Conservation (phyloP, 2,797 vertebrate species). For the Muscicapa comitata region DNA sequence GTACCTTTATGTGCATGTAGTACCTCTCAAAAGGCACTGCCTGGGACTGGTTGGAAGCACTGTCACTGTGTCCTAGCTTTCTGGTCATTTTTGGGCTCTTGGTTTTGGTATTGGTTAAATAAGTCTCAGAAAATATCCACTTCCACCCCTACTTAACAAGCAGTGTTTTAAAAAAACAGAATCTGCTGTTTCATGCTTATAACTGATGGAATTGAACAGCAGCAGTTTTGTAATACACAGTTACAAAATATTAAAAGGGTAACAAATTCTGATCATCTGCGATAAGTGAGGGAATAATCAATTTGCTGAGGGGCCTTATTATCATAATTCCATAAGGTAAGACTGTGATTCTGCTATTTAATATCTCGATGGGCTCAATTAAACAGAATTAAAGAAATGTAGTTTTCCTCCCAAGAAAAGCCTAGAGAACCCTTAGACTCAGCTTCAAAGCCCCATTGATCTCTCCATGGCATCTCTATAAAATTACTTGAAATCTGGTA, state of each 20-base stretch:
- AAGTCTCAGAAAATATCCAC: neutral
- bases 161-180: neutral
- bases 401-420: conserved; percentile 12
- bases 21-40: neutral
- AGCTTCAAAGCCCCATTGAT: neutral
- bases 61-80: neutral
- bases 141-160: neutral
- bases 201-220: neutral
- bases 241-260: conserved; percentile 19
- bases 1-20: neutral
- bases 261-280: conserved; percentile 31
- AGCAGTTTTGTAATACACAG: neutral
- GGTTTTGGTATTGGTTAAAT: neutral
- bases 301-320: conserved; percentile 60
- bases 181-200: neutral
- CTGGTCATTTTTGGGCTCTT: neutral
- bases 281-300: conserved; percentile 54
- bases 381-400: conserved; percentile 58
- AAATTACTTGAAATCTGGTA: neutral
- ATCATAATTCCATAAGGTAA: conserved; percentile 56
- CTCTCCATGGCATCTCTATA: conserved; percentile 7
- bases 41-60: neutral
- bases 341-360: conserved; percentile 38
- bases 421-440: neutral
- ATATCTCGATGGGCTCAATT: conserved; percentile 46